A percentile compares a stretch with the other conserved stretches of the same genome.
Conservation (phyloP, 2,113 vertebrate species). For the Zosterops hypoxanthus region DNA sequence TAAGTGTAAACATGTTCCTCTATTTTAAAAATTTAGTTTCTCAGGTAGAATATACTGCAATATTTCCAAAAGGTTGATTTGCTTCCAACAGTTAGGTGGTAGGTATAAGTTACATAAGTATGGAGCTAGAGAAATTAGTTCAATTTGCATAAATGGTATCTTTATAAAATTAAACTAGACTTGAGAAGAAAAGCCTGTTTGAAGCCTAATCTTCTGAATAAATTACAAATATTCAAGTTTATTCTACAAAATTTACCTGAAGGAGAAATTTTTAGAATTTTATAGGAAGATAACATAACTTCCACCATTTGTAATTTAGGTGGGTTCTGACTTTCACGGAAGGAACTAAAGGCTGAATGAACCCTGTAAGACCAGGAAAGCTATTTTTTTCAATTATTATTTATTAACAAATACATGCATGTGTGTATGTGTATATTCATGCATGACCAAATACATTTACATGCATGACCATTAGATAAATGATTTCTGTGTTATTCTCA, state of each 20-base stretch:
- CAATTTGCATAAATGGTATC: not conserved
- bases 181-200: not conserved
- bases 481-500: not conserved
- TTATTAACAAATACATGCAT: not conserved
- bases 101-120: not conserved
- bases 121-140: not conserved
- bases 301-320: not conserved
- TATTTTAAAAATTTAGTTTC: not conserved
- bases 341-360: not conserved
- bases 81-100: not conserved
- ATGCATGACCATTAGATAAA: not conserved
- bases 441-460: fast-evolving
- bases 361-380: not conserved
- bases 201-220: not conserved
- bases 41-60: not conserved
- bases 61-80: not conserved
- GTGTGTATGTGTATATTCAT: fast-evolving
- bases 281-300: not conserved
- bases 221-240: not conserved
- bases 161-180: not conserved
- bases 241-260: not conserved
- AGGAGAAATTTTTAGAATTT: not conserved
- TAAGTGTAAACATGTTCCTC: not conserved
- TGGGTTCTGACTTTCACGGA: not conserved
- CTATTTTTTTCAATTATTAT: not conserved